These are phyloP conservation scores for Melipona bicolor DNA, from an alignment of 2,888 invertebrate species.

Conservation along the genomic window DNA sequence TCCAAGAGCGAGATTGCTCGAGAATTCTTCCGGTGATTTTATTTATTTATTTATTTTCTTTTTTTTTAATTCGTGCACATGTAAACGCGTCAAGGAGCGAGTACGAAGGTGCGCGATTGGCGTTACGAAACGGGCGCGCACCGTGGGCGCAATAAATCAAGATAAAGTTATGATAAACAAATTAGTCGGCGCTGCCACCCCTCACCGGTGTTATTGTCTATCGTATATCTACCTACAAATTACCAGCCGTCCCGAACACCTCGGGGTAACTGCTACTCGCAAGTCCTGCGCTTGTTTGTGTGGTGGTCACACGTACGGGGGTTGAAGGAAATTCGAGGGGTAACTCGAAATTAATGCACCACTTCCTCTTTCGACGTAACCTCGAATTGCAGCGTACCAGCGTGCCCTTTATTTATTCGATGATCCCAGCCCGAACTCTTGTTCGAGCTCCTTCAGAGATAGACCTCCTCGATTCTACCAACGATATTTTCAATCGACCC, in stretches of 20 bases:
- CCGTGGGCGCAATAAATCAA: slow-evolving; percentile 74
- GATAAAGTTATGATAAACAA: slow-evolving; percentile 81
- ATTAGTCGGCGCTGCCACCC: slow-evolving; percentile 76
- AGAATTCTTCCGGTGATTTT: slow-evolving; percentile 15
- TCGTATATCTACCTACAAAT: slow-evolving; percentile 81
- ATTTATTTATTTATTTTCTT: background rate
- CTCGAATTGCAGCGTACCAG: slow-evolving; percentile 57
- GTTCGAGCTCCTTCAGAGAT: background rate
- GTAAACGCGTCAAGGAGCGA: slow-evolving; percentile 47
- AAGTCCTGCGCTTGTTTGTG: slow-evolving; percentile 52
- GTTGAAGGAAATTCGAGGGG: slow-evolving; percentile 77
- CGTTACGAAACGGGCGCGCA: slow-evolving; percentile 56
- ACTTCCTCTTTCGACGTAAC: slow-evolving; percentile 78
- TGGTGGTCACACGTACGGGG: slow-evolving; percentile 71
- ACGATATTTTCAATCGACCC: background rate
- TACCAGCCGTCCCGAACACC: slow-evolving; percentile 77
- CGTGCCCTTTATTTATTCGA: slow-evolving; percentile 59
- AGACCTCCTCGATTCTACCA: background rate
- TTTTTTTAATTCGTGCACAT: slow-evolving; percentile 48
- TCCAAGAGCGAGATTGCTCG: slow-evolving; percentile 17
- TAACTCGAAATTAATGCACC: slow-evolving; percentile 81
- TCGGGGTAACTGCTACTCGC: slow-evolving; percentile 73
- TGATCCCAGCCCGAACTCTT: slow-evolving; percentile 7
- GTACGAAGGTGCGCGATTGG: slow-evolving; percentile 54
- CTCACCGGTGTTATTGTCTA: slow-evolving; percentile 74